Conservation (phyloP, 2,113 vertebrate species). For the Callionymus lyra region DNA sequence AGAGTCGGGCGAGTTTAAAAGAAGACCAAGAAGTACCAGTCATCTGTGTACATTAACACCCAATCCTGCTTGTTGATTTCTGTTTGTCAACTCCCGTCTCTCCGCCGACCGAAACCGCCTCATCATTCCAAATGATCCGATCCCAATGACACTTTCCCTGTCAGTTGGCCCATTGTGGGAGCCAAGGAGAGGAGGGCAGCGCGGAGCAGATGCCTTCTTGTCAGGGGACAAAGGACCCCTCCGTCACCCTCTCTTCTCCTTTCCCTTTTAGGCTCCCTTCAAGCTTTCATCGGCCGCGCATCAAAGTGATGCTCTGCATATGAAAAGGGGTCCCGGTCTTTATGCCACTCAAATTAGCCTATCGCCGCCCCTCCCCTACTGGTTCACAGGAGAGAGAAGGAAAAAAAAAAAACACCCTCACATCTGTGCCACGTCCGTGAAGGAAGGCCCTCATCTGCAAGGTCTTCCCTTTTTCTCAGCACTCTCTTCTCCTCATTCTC, state of each 20-base stretch:
- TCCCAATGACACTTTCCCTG: conserved; percentile 60
- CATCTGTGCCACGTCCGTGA: conserved; percentile 62
- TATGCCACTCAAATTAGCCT: conserved; percentile 65
- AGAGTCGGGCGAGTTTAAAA: conserved; percentile 2
- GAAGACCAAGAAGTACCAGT: conserved; percentile 13
- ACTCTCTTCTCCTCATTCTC: conserved; percentile 47
- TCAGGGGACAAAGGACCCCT: conserved; percentile 77
- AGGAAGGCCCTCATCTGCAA: conserved; percentile 57
- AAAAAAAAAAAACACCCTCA: conserved; percentile 49
- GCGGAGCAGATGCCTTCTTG: conserved; percentile 81
- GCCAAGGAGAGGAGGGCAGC: conserved; percentile 55
- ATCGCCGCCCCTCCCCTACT: conserved; percentile 53
- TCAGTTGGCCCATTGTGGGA: conserved; percentile 63
- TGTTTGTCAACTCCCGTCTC: conserved; percentile 15
- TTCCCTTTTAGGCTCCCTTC: conserved; percentile 44
- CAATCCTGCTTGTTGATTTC: conserved; percentile 19
- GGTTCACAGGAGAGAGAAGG: conserved; percentile 37
- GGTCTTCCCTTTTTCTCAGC: conserved; percentile 47
- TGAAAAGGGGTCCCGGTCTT: conserved; percentile 60
- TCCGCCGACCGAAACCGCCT: conserved; percentile 16
- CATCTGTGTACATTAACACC: conserved; percentile 18
- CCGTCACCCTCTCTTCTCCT: conserved; percentile 55
- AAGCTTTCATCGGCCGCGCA: conserved; percentile 63
- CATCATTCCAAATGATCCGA: conserved; percentile 20
- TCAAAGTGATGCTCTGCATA: conserved; percentile 67